Evolutionary conservation across 2,888 invertebrate genomes (phyloP).

Genomic region (Mechanitis mazaeus): DNA sequence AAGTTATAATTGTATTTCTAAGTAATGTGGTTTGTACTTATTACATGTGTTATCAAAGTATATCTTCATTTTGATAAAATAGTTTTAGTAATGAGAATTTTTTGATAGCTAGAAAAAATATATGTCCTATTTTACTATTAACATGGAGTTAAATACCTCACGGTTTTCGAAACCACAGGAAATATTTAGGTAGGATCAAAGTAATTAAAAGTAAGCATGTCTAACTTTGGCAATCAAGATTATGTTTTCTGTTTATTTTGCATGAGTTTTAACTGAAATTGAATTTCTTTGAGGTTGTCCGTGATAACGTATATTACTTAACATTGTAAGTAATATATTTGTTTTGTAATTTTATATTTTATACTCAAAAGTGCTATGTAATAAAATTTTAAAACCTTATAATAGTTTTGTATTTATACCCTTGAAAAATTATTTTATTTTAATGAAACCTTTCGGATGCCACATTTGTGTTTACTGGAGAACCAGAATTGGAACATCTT

Average conservation of each 20-base stretch:
- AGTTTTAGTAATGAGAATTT: background rate
- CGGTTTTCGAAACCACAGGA: background rate
- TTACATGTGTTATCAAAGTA: too few relatives aligned
- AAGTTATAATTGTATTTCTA: slow-evolving; percentile 19
- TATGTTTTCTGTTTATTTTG: slow-evolving; percentile 3
- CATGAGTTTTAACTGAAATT: slow-evolving; percentile 2
- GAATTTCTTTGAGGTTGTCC: slow-evolving; percentile 2
- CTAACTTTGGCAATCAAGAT: slow-evolving; percentile 5
- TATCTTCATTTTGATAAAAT: too few relatives aligned
- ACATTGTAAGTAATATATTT: background rate
- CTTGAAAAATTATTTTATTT: too few relatives aligned
- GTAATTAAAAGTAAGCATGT: slow-evolving; percentile 5
- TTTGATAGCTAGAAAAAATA: background rate
- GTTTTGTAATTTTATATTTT: background rate
- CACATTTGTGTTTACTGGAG: too few relatives aligned
- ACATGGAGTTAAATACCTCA: background rate
- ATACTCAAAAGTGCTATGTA: background rate
- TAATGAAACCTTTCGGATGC: too few relatives aligned
- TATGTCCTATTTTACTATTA: background rate
- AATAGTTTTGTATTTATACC: too few relatives aligned
- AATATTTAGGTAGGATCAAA: slow-evolving; percentile 1
- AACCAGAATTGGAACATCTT: too few relatives aligned
- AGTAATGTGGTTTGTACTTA: background rate
- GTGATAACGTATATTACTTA: background rate
- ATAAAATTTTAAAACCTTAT: too few relatives aligned